phyloP scores from a whole-genome alignment of 2,888 invertebrate species.

The Nycteola revayana region DNA sequence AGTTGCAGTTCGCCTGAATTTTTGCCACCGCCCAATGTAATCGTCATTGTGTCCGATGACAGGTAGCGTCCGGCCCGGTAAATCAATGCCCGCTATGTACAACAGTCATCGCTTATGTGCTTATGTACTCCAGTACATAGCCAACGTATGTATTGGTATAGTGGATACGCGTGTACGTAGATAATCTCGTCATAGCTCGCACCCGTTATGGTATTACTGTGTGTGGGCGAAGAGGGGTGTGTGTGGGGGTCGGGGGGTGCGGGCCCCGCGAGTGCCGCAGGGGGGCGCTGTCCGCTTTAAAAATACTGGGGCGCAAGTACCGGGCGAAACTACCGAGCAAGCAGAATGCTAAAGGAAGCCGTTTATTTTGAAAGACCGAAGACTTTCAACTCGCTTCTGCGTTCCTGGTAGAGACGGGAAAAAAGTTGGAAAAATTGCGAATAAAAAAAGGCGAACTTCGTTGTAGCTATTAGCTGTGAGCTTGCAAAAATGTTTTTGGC shows the following conservation, averaged over 20 bases:
- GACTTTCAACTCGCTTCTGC: slow-evolving; percentile 49
- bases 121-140: slow-evolving; percentile 67
- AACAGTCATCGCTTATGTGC: slow-evolving; percentile 69
- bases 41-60: slow-evolving; percentile 68
- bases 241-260: slow-evolving; percentile 33
- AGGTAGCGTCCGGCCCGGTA: slow-evolving; percentile 67
- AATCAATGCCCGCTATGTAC: slow-evolving; percentile 70
- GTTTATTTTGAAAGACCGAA: slow-evolving; percentile 73
- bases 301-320: slow-evolving; percentile 70
- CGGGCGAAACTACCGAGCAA: slow-evolving; percentile 58
- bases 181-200: slow-evolving; percentile 82
- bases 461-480: slow-evolving; percentile 50
- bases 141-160: slow-evolving; percentile 61
- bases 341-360: slow-evolving; percentile 69
- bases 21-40: slow-evolving; percentile 50
- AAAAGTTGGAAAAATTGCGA: slow-evolving; percentile 57
- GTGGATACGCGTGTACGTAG: slow-evolving; percentile 70
- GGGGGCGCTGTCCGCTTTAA: slow-evolving; percentile 77
- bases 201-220: slow-evolving; percentile 81
- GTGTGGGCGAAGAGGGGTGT: slow-evolving; percentile 55
- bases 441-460: slow-evolving; percentile 41
- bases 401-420: slow-evolving; percentile 51
- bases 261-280: slow-evolving; percentile 62
- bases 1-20: slow-evolving; percentile 32
- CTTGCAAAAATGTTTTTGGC: slow-evolving; percentile 50